Evolutionary conservation across 2,888 invertebrate genomes (phyloP), one percentile per base, ranked within the genome.

Genomic region (Dioctria rufipes): DNA sequence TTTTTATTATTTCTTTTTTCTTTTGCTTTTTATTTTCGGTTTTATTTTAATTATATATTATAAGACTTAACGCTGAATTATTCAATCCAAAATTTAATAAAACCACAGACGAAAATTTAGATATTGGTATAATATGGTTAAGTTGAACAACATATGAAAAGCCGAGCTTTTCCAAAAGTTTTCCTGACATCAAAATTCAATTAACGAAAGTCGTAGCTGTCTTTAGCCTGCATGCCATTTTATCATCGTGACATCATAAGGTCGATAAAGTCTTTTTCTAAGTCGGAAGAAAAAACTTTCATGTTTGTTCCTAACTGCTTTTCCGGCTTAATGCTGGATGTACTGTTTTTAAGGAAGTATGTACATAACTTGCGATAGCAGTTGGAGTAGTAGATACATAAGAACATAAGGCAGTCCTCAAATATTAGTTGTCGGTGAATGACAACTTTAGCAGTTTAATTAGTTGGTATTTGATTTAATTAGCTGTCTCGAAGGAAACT

Each of bases 131-230:
- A 25, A 25, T 25, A 25, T 25, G 25, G 25, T 25, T 25, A 49
- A 46, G 5, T 6, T 49, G 46, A 69, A 49, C 42, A 65, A 13
- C 78, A 63, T 66, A 78, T 78, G 51, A 78, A 25, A 65, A 66
- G 78, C 39, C 63, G 63, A 77, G 77, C 43, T 25, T n/a, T 42
- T 79, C n/a, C 58, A 58, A 79, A 25, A 79, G 67, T 69, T 79
- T 69, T 40, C 39, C 66, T 69, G 69, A 79, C 79, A 79, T 79
- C 67, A 82, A 82, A 81, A 75, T 71, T 77, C 51, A 78, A 80
- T 78, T 80, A 73, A 65, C 43, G 51, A 54, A 65, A 77, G 78
- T 78, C 66, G 66, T 66, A 37, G 65, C 51, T 37, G 66, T 66
- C 65, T 65, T 66, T 54, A 42, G 40, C 49, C 40, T 51, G 63